Conservation (phyloP, 2,797 vertebrate species). For the Lithobates sylvaticus region DNA sequence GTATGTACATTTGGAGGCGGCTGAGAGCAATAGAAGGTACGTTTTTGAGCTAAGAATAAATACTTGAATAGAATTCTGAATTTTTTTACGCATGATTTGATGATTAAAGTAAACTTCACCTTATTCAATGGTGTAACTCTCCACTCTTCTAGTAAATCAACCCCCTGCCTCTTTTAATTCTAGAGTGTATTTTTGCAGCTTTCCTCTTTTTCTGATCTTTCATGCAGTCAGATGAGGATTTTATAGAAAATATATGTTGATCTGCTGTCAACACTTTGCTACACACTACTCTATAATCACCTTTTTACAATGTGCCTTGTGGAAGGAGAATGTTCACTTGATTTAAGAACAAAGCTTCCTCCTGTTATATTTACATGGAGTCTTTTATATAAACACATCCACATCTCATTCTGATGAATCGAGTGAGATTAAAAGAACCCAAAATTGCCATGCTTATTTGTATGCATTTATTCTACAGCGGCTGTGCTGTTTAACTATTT, state of each 20-base stretch:
- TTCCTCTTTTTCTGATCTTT: not conserved
- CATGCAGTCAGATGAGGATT: not conserved
- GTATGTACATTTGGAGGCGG: too few relatives aligned
- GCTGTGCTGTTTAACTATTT: not conserved
- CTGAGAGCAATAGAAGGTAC: too few relatives aligned
- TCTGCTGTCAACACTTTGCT: not conserved
- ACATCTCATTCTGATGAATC: slow-evolving; percentile 8
- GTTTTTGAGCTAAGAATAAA: too few relatives aligned
- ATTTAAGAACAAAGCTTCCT: not conserved
- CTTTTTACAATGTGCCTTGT: not conserved
- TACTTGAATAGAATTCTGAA: too few relatives aligned
- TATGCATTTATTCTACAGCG: not conserved
- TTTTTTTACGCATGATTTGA: too few relatives aligned
- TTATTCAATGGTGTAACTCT: too few relatives aligned
- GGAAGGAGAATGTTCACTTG: not conserved
- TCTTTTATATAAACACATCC: slow-evolving; percentile 8
- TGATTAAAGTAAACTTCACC: too few relatives aligned
- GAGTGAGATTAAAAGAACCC: slow-evolving; percentile 17
- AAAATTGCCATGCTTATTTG: not conserved
- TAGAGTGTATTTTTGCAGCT: not conserved
- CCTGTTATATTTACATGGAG: not conserved
- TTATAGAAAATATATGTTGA: not conserved
- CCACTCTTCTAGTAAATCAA: too few relatives aligned
- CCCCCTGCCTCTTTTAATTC: not conserved
- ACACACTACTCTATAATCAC: not conserved